phyloP scores from a whole-genome alignment of 2,113 vertebrate genomes.

The Macquaria australasica region DNA sequence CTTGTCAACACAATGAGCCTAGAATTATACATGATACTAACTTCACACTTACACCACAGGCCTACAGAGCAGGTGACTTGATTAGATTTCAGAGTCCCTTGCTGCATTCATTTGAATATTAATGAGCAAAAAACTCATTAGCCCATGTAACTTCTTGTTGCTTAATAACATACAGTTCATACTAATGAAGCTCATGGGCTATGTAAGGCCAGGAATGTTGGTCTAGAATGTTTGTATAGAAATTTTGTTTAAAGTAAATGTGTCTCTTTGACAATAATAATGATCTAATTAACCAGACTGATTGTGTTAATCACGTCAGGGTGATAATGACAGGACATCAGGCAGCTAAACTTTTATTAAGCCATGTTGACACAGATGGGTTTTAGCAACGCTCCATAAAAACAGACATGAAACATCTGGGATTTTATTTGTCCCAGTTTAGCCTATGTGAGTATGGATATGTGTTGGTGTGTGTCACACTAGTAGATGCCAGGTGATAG shows the following conservation, averaged over 20 bases:
- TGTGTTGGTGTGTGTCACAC: too few species aligned
- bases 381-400: neutral
- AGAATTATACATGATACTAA: slow-evolving; percentile 6
- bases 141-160: neutral
- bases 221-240: neutral
- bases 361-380: neutral
- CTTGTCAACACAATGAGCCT: neutral
- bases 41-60: slow-evolving; percentile 22
- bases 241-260: neutral
- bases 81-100: slow-evolving; percentile 13
- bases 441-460: too few species aligned
- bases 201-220: neutral
- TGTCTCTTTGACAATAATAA: neutral
- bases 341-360: neutral
- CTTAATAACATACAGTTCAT: slow-evolving; percentile 17
- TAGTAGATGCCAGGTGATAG: too few species aligned
- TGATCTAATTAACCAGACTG: neutral
- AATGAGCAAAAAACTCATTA: slow-evolving; percentile 31
- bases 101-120: slow-evolving; percentile 33
- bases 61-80: slow-evolving; percentile 23
- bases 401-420: neutral
- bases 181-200: slow-evolving; percentile 6
- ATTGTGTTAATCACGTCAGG: neutral
- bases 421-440: neutral
- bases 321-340: neutral